Base-by-base conservation (phyloP, 2,888 invertebrate genomes). In the Colostygia pectinataria region DNA sequence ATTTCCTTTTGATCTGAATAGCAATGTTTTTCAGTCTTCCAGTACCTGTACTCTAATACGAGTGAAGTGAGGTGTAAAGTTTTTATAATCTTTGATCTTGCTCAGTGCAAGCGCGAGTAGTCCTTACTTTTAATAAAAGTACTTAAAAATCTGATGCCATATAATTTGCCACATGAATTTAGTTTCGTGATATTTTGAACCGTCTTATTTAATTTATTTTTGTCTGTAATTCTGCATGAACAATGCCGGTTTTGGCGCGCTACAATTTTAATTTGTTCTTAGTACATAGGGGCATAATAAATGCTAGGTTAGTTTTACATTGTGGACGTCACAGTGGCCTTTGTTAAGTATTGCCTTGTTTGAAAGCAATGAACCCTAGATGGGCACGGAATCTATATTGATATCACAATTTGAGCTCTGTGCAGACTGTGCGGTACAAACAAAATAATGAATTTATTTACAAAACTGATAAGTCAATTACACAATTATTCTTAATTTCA, bases 61-160 rank as follows among this genome's bases (percentile, higher is more conserved):
- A 64, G 62, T 68, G 63, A 65, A 64, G 65, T 63, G 53, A 63
- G 53, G 62, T 69, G 70, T 74, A 61, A 60, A 61, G 58, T 53
- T 52, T 59, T 60, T 64, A 63, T 60, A 69, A 68, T 71, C 59
- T 55, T 55, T 53, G 36, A 56, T 51, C 60, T 68, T 61, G 68
- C 57, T 44, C 33, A 28, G 20, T 20, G 66, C 68, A 58, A 70
- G 69, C 68, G 46, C 61, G 60, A 62, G 63, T 74, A 72, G 68
- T 68, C 66, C 75, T 71, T 79, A 78, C 76, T 76, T 79, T 79
- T 69, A 78, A 74, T 71, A 55, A 80, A 83, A 77, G 87, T 88
- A 88, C 88, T 89, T 89, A 89, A 87, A 76, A 50, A 80, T 80
- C 87, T 83, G 85, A 83, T 88, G 88, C 89, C 89, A 90, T 90